Base-by-base conservation (phyloP, 1,140 invertebrate genomes). In the Colletes latitarsis region DNA sequence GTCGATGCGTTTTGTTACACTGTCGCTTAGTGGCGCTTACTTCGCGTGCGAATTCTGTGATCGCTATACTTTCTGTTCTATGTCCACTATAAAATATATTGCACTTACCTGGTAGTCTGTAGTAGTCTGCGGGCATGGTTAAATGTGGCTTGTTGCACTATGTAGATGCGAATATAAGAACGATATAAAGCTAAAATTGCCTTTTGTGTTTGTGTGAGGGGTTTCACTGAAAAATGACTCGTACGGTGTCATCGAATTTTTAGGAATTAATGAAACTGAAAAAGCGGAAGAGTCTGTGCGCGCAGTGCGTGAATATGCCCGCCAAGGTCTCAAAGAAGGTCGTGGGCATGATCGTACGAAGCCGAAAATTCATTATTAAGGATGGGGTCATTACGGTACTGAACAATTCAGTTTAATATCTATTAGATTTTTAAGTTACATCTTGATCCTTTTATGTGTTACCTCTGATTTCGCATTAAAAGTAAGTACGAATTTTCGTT, bases 351-450 rank as follows among this genome's bases (percentile, higher is more conserved):
- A 96, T 96, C 86, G 96, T 96, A 90, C 94, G 96, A 89, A 96
- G 95, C 91, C 94, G 96, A 90, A 96, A 96, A 91, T 94, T 95
- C 89, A 96, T 96, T 86, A 94, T 95, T 86, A 96, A 96, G 93
- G 96, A 96, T 94, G 95, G 95, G 85, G 95, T 96, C 80, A 95
- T 96, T 88, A 96, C 95, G 91, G 96, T 96, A 94, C 94, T 94
- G 93, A 85, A 80, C 46, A 55, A 80, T 80, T 75, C 72, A 67
- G 63, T 80, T 80, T 80, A 80, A 80, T 80, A 80, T 53, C 30
- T 75, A 52, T 68, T 75, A 80, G 78, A 67, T 68, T 52, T 75
- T 80, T 74, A 75, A 74, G 78, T 75, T 52, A 57, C 41, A 46
- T 52, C 17, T 62, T 46, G n/a, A 68, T 67, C 21, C 57, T 60